phyloP scores from a whole-genome alignment of 2,888 invertebrate genomes.

The Caradrina clavipalpis region DNA sequence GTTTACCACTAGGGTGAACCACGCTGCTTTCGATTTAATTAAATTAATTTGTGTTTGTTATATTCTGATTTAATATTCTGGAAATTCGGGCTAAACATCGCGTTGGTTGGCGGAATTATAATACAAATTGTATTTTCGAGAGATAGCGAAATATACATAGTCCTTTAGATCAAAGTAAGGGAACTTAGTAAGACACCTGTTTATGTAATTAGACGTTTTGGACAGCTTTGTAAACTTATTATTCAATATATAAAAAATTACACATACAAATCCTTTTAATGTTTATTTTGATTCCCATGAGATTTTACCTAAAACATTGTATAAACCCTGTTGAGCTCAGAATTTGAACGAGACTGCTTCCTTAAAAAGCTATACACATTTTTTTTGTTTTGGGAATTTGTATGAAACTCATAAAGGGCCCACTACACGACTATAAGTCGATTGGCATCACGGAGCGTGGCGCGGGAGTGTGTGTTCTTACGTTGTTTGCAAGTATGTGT shows the following conservation, averaged over 20 bases:
- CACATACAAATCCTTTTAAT: neutral
- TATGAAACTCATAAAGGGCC: no score
- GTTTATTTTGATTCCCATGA: neutral
- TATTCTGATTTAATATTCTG: constrained; percentile 4
- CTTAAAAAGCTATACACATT: no score
- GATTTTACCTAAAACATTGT: neutral
- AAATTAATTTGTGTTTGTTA: constrained; percentile 8
- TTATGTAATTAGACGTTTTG: neutral
- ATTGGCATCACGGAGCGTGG: no score
- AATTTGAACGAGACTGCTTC: no score
- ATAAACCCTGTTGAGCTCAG: no score
- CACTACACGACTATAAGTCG: no score
- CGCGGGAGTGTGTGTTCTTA: no score
- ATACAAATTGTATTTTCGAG: constrained; percentile 11
- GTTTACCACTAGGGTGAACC: constrained; percentile 4
- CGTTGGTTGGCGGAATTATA: constrained; percentile 4
- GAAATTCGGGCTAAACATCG: constrained; percentile 5
- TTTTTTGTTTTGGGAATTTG: no score
- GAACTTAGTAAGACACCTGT: neutral
- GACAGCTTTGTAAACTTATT: neutral
- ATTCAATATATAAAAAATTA: no score
- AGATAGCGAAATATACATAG: neutral
- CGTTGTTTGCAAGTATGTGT: no score
- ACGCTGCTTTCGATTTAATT: neutral
- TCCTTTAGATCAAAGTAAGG: constrained; percentile 14